Percentiles rank a stretch among this genome's conserved stretches.
Conservation (phyloP, 2,888 invertebrate genomes). For the Parapristionchus giblindavisi region DNA sequence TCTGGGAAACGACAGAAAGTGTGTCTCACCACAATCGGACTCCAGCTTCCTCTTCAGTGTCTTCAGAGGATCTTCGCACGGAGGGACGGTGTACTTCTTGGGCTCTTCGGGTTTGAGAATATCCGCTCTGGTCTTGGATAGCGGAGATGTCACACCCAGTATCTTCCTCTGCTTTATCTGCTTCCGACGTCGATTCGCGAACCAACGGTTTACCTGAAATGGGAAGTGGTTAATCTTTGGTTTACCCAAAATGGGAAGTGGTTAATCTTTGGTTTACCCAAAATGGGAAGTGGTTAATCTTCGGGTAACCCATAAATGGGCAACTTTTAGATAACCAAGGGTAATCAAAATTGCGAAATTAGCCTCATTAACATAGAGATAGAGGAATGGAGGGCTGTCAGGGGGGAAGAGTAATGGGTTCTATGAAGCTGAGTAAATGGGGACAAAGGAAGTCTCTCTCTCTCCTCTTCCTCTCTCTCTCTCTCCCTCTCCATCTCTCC, state of each 20-base stretch:
- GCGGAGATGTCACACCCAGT: constrained; percentile 2
- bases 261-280: background rate
- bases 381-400: background rate
- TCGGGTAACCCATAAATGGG: background rate
- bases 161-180: constrained; percentile 41
- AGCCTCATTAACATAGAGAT: constrained; percentile 1
- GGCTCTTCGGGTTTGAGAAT: no score
- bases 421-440: constrained; percentile 1
- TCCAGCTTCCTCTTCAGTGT: no score
- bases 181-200: constrained; percentile 52
- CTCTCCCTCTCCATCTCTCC: background rate
- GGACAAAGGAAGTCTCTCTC: background rate
- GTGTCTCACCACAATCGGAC: no score
- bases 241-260: background rate
- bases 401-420: constrained; percentile 11
- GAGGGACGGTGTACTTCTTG: no score
- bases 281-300: background rate
- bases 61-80: no score
- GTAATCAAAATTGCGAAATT: background rate
- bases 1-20: no score
- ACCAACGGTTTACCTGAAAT: constrained; percentile 52
- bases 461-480: background rate
- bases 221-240: no score
- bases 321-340: background rate
- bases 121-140: no score